Evolutionary conservation across 2,888 invertebrate species (phyloP).

Genomic region (Tridacna crocea): DNA sequence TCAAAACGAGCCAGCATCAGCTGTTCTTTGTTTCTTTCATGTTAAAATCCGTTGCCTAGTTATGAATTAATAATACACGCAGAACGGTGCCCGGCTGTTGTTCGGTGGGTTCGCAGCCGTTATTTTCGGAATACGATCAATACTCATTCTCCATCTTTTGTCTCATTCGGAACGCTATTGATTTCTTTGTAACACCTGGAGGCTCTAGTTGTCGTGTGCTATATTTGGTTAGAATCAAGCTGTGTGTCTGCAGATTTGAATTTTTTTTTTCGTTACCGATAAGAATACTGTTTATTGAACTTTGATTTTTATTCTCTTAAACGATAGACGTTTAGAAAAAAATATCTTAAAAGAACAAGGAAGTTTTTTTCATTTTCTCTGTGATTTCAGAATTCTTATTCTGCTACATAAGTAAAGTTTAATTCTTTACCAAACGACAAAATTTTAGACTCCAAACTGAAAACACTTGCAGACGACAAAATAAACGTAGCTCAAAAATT

Average conservation of each 20-base stretch:
- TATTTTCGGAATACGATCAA: conserved; percentile 23
- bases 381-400: too few relatives aligned
- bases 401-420: too few relatives aligned
- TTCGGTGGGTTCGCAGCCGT: conserved; percentile 2
- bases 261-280: neutral
- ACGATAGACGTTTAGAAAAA: neutral
- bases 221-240: conserved; percentile 1
- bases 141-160: conserved; percentile 23
- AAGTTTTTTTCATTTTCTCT: too few relatives aligned
- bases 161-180: conserved; percentile 31
- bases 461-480: too few relatives aligned
- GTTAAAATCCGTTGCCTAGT: conserved; percentile 52
- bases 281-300: too few relatives aligned
- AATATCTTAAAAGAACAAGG: neutral
- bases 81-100: conserved; percentile 31
- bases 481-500: too few relatives aligned
- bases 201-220: conserved; percentile 26
- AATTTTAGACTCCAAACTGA: too few relatives aligned
- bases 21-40: conserved; percentile 26
- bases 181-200: conserved; percentile 34
- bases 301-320: neutral
- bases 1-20: conserved; percentile 13
- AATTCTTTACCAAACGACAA: too few relatives aligned
- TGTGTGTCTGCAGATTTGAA: conserved; percentile 7
- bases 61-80: conserved; percentile 42